phyloP scores from a whole-genome alignment of 2,888 invertebrate species.

The Myopa testacea region DNA sequence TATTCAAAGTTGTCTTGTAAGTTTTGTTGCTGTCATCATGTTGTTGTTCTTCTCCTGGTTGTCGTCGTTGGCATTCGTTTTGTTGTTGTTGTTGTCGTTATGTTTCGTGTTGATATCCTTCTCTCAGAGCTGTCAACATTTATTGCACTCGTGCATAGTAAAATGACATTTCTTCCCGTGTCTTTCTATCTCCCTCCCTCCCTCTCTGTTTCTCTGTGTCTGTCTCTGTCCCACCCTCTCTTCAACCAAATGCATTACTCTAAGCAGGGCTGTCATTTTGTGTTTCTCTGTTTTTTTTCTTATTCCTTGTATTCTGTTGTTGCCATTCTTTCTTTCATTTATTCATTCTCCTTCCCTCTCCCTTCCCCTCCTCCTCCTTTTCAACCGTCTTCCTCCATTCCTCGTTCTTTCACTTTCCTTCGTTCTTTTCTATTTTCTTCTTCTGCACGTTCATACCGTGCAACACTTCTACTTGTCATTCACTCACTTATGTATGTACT shows the following conservation, averaged over 20 bases:
- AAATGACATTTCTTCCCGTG: slow-evolving; percentile 27
- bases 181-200: neutral
- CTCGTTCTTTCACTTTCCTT: neutral
- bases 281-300: neutral
- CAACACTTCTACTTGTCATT: slow-evolving; percentile 17
- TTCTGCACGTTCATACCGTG: neutral
- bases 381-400: neutral
- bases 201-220: neutral
- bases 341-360: neutral
- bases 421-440: neutral
- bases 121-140: slow-evolving; percentile 35
- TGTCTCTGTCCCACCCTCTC: neutral
- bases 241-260: neutral
- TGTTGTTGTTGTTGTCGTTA: slow-evolving; percentile 4
- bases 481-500: slow-evolving; percentile 16
- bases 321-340: neutral
- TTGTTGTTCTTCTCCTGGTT: slow-evolving; percentile 1
- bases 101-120: neutral
- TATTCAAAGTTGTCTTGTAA: too few relatives aligned
- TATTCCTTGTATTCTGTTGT: neutral
- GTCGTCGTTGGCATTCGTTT: neutral
- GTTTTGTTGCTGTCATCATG: neutral
- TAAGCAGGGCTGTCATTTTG: neutral
- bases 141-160: slow-evolving; percentile 39
- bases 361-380: neutral